These are phyloP conservation scores for Pantelozetes paolii DNA, from an alignment of 2,888 invertebrate species.

Conservation along the genomic window DNA sequence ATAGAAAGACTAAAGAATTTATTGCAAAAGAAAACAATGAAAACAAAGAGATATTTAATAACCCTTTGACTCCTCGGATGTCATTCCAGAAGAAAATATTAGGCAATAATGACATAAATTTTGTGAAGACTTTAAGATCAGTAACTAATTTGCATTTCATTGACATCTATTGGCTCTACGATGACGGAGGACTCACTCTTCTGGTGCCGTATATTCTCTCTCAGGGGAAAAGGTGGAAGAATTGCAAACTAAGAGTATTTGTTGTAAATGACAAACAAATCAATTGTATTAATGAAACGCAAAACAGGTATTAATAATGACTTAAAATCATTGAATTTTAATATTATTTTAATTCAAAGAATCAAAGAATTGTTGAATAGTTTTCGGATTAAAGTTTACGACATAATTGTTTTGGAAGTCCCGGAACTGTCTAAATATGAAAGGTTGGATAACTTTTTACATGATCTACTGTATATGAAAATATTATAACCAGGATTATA, in stretches of 20 bases:
- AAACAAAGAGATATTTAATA: no score
- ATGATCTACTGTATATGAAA: neutral
- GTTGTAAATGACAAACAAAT: slow-evolving; percentile 67
- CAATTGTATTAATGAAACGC: neutral
- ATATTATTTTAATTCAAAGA: slow-evolving; percentile 24
- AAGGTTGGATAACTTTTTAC: neutral
- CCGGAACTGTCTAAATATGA: no score
- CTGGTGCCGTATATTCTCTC: slow-evolving; percentile 54
- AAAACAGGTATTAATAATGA: neutral
- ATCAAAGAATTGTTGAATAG: slow-evolving; percentile 94
- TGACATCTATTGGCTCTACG: slow-evolving; percentile 97
- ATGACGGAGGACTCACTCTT: slow-evolving; percentile 71
- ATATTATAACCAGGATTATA: neutral
- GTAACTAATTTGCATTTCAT: no score
- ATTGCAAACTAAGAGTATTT: slow-evolving; percentile 55
- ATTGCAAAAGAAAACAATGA: no score
- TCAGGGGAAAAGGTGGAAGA: slow-evolving; percentile 50
- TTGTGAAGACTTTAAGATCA: slow-evolving; percentile 68
- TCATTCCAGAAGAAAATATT: no score
- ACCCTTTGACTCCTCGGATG: no score
- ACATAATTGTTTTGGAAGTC: no score
- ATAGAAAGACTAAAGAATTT: neutral
- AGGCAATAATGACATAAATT: no score
- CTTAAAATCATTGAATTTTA: neutral
- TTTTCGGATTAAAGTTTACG: slow-evolving; percentile 88